Conservation (phyloP, 1,140 invertebrate genomes). For the Nylanderia fulva region DNA sequence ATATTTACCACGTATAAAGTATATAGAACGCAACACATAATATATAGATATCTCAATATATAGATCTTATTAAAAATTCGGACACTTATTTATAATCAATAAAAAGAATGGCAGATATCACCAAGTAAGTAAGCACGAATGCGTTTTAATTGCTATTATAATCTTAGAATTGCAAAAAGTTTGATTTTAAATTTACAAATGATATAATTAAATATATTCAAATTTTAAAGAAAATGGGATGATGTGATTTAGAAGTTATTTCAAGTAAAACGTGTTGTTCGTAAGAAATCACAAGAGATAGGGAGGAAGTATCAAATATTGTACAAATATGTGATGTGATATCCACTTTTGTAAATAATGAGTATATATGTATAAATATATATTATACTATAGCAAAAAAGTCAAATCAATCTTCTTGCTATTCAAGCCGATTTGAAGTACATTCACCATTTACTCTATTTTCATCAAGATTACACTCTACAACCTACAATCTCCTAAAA, state of each 20-base stretch:
- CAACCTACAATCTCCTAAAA: slow-evolving; percentile 72
- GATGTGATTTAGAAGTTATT: background rate
- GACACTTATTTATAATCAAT: slow-evolving; percentile 61
- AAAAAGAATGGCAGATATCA: slow-evolving; percentile 59
- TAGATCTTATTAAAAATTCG: slow-evolving; percentile 67
- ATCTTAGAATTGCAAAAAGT: slow-evolving; percentile 62
- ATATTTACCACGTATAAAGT: slow-evolving; percentile 62
- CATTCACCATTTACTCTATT: slow-evolving; percentile 76
- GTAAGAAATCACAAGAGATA: slow-evolving; percentile 33
- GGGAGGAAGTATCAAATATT: slow-evolving; percentile 23
- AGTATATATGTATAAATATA: slow-evolving; percentile 27
- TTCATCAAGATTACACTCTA: slow-evolving; percentile 72
- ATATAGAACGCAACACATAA: slow-evolving; percentile 56
- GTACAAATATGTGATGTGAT: slow-evolving; percentile 22
- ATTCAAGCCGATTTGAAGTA: slow-evolving; percentile 71
- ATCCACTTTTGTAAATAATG: slow-evolving; percentile 26
- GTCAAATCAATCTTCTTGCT: slow-evolving; percentile 56
- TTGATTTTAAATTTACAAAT: slow-evolving; percentile 46
- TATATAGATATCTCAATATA: slow-evolving; percentile 63
- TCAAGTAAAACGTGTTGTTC: slow-evolving; percentile 8
- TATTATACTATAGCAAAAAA: slow-evolving; percentile 37
- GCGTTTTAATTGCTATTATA: slow-evolving; percentile 54
- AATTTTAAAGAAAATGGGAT: background rate
- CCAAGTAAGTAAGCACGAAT: slow-evolving; percentile 65
- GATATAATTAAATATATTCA: background rate